Evolutionary conservation across 2,888 invertebrate species (phyloP).

Genomic region (Ormyrus pomaceus): DNA sequence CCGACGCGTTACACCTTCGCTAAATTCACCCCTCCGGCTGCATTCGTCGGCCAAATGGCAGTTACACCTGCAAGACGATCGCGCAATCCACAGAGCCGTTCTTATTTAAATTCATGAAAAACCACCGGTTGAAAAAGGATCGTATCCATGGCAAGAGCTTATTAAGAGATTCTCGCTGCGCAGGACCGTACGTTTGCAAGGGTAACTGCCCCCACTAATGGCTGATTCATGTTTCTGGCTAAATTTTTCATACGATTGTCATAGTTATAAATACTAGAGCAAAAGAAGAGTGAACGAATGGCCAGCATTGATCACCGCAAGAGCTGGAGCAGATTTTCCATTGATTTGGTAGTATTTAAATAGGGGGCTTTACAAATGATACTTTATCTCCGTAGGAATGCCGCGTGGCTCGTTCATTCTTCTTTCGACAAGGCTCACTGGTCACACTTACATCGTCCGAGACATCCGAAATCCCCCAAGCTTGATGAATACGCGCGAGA

Average conservation of each 20-base stretch:
- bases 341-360: too few species aligned
- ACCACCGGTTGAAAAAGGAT: too few species aligned
- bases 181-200: background rate
- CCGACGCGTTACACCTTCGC: background rate
- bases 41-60: too few species aligned
- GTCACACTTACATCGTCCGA: background rate
- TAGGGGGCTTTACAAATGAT: background rate
- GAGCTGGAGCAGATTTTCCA: background rate
- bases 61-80: too few species aligned
- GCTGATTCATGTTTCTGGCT: constrained; percentile 20
- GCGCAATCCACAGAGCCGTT: too few species aligned
- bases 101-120: too few species aligned
- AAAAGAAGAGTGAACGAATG: constrained; percentile 8
- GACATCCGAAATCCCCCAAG: constrained; percentile 22
- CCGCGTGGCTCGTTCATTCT: background rate
- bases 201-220: constrained; percentile 10
- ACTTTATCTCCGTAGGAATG: background rate
- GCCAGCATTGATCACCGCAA: background rate
- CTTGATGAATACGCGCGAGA: background rate
- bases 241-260: constrained; percentile 41
- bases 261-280: constrained; percentile 4
- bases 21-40: too few species aligned
- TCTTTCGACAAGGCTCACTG: background rate
- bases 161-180: background rate
- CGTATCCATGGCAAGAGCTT: background rate